A percentile compares a stretch with the other conserved stretches of the same genome.
Conservation (phyloP, 2,797 vertebrate species). For the Pangasius sanitwongsei region DNA sequence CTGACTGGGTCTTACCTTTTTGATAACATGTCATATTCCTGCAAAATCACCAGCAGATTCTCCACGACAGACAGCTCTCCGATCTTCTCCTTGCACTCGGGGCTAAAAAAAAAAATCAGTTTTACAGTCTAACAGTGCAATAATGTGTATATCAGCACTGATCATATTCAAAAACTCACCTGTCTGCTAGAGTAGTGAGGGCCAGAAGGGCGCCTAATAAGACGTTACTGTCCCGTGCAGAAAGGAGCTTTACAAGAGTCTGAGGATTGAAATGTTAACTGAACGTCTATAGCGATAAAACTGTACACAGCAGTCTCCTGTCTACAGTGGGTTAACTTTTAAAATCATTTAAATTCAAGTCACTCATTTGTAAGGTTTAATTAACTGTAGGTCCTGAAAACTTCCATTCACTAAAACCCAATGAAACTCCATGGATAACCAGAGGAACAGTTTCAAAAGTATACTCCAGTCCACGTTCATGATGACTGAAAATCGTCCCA, state of each 20-base stretch:
- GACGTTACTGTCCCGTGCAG: slow-evolving; percentile 80
- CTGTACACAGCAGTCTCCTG: neutral
- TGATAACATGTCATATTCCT: slow-evolving; percentile 86
- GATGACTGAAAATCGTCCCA: neutral
- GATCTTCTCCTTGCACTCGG: slow-evolving; percentile 82
- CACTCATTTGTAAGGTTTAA: neutral
- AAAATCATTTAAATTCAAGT: no score
- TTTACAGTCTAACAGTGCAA: slow-evolving; percentile 15
- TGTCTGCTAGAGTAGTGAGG: slow-evolving; percentile 84
- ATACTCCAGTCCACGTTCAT: neutral
- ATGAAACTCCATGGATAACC: neutral
- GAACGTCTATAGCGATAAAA: neutral
- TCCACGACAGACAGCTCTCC: slow-evolving; percentile 82
- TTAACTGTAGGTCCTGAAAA: neutral
- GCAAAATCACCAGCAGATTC: slow-evolving; percentile 84
- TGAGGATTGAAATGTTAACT: slow-evolving; percentile 61
- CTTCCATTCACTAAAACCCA: neutral
- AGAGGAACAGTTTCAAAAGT: no score
- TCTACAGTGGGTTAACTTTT: no score
- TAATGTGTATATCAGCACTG: neutral
- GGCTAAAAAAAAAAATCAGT: no score
- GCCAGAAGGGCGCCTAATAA: slow-evolving; percentile 84
- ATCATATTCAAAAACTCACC: slow-evolving; percentile 67
- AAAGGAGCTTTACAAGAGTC: slow-evolving; percentile 85
- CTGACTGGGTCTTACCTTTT: slow-evolving; percentile 75